Conservation (phyloP, 2,888 invertebrate species). For the Stratiomys singularior region DNA sequence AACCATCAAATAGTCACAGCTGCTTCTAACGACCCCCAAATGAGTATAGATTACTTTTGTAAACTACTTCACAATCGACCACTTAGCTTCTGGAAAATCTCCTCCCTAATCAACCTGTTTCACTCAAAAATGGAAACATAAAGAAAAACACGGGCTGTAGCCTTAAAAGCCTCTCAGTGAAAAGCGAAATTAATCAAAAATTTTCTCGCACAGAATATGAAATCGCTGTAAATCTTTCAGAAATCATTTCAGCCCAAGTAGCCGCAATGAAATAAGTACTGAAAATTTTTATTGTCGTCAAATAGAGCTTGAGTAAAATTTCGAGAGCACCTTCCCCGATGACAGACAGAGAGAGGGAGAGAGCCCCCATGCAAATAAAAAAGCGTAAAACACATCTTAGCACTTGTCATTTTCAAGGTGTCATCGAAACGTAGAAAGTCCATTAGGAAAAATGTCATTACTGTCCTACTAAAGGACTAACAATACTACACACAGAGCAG, state of each 20-base stretch:
- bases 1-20: too few relatives aligned
- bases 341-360: too few relatives aligned
- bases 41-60: too few relatives aligned
- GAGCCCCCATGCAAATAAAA: slow-evolving; percentile 8
- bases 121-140: too few relatives aligned
- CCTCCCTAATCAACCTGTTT: too few relatives aligned
- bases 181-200: not conserved
- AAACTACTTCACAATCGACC: too few relatives aligned
- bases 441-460: slow-evolving; percentile 42
- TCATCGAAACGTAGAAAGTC: slow-evolving; percentile 45
- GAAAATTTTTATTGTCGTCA: not conserved
- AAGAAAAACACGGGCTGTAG: too few relatives aligned
- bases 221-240: not conserved
- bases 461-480: not conserved
- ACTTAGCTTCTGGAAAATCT: too few relatives aligned
- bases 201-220: not conserved
- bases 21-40: too few relatives aligned
- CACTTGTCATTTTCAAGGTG: slow-evolving; percentile 46
- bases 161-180: too few relatives aligned
- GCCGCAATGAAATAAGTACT: not conserved
- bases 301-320: not conserved
- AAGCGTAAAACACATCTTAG: slow-evolving; percentile 43
- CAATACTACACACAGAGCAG: too few relatives aligned
- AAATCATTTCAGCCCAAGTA: not conserved
- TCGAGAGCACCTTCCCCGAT: not conserved